phyloP scores from a whole-genome alignment of 2,888 invertebrate genomes.

The Phasia obesa region DNA sequence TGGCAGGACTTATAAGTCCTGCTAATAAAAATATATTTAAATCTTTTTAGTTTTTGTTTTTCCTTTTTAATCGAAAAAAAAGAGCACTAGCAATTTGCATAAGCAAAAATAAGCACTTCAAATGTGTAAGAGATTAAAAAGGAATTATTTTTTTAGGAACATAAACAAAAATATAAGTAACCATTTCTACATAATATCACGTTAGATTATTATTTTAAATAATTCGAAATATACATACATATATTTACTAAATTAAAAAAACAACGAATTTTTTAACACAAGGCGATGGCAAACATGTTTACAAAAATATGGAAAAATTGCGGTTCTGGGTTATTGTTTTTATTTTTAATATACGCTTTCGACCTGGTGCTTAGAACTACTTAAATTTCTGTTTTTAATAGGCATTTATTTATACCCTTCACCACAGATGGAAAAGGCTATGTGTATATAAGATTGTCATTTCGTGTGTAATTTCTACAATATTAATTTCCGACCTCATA shows the following conservation, averaged over 20 bases:
- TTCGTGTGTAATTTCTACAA: no score
- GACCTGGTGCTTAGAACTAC: no score
- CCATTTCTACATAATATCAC: background rate
- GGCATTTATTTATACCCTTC: no score
- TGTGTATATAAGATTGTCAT: no score
- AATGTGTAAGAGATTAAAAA: background rate
- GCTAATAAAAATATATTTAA: background rate
- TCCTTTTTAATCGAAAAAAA: background rate
- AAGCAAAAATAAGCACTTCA: slow-evolving; percentile 2
- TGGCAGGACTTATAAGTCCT: slow-evolving; percentile 76
- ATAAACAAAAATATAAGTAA: background rate
- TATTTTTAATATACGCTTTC: no score
- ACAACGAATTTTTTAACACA: background rate
- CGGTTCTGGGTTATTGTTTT: no score
- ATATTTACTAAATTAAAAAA: background rate
- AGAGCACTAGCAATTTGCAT: background rate
- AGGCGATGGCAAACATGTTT: background rate
- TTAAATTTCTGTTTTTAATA: no score
- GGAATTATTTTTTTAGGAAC: background rate
- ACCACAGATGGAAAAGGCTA: no score
- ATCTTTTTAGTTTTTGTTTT: background rate
- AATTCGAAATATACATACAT: background rate
- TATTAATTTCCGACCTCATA: no score
- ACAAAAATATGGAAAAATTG: no score
- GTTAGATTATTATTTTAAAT: background rate